Base-by-base conservation (phyloP, 2,113 vertebrate species). In the Epinephelus fuscoguttatus region DNA sequence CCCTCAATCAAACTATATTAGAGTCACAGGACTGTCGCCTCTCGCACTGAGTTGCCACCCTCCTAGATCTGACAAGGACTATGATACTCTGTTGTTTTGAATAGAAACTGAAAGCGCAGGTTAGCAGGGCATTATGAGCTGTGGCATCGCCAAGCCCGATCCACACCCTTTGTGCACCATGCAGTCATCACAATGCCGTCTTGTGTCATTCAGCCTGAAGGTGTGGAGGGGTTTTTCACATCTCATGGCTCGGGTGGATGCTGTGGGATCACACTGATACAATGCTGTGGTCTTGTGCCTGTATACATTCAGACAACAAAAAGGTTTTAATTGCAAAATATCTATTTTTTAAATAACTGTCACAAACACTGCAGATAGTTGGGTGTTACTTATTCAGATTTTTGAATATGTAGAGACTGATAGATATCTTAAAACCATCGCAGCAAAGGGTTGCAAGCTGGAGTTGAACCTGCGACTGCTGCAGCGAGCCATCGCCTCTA, bases 71-170 rank as follows among this genome's bases (percentile, higher is more conserved):
- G 89, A 84, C 87, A 84, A 37, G 53, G 23, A n/a, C 68, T 37
- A 47, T 89, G 60, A 87, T 82, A 53, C 55, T 81, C 73, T 81
- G 53, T 37, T 76, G 86, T 47, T 72, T 59, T 27, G 62, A 77
- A 90, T 84, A 23, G 64, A 63, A 88, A 23, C 52, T 91, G 91
- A 93, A 89, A 84, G 82, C 62, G 1, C 72, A 82, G 63, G 83
- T 91, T 82, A 80, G 57, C 15, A 0, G 82, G 74, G 74, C 68
- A 53, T 37, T 77, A 49, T 37, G 61, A 69, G 47, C 74, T 2
- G 13, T 33, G 56, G 72, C 80, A 52, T 75, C 19, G 11, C 40
- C 1, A n/a, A 69, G 59, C 61, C 71, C 45, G 37, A 1, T 45
- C 10, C 57, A 21, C 86, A 62, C 70, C 66, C 82, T 71, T 12